Percentiles rank a stretch among this genome's conserved stretches.
Evolutionary conservation across 2,113 vertebrate species (phyloP).

Genomic region (Paradoxurus hermaphroditus): DNA sequence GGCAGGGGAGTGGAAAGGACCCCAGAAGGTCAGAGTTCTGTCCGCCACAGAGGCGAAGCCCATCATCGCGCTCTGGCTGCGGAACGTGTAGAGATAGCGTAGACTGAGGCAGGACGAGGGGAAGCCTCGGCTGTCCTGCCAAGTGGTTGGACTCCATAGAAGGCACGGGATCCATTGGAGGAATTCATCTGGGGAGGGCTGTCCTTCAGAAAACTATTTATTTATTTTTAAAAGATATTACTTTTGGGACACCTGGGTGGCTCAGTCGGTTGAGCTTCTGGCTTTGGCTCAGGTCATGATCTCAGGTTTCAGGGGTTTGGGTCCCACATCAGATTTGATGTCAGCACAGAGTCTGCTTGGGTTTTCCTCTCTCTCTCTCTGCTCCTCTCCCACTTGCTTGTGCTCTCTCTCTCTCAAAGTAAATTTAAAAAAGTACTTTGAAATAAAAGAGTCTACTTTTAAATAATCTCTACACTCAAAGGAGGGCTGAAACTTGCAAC

Average conservation of each 20-base stretch:
- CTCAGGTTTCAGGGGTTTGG: no score
- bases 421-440: not conserved
- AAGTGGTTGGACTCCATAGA: not conserved
- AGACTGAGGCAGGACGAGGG: not conserved
- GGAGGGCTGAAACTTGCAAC: not conserved
- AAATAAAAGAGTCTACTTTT: not conserved
- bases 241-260: not conserved
- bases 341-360: no score
- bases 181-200: not conserved
- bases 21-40: not conserved
- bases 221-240: not conserved
- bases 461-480: not conserved
- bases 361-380: no score
- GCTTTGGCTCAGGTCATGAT: no score
- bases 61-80: accelerated
- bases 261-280: no score
- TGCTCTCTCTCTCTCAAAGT: no score
- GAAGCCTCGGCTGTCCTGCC: not conserved
- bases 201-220: not conserved
- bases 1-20: not conserved
- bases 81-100: not conserved
- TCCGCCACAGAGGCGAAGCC: not conserved
- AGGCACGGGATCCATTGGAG: not conserved
- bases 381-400: no score
- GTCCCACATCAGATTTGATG: no score